Percentiles rank a stretch among this genome's conserved stretches.
Conservation (phyloP, 2,797 vertebrate species). For the Erpetoichthys calabaricus region DNA sequence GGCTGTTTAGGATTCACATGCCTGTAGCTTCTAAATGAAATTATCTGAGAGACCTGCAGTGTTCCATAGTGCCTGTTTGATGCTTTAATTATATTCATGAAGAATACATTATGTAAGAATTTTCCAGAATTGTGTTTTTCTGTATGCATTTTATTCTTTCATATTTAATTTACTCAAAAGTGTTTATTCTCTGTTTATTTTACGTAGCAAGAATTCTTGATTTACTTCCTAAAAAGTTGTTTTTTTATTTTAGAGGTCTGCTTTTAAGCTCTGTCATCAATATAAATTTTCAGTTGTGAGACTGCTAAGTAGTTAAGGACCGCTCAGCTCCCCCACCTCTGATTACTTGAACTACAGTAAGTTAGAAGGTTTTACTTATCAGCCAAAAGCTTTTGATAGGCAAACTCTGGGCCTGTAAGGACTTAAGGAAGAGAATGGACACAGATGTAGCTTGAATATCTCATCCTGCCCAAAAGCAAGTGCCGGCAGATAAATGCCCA, state of each 20-base stretch:
- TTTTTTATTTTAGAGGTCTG: too few species aligned
- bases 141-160: too few species aligned
- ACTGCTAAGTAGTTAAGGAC: conserved; percentile 3
- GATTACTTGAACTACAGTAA: conserved; percentile 2
- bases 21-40: too few species aligned
- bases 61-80: too few species aligned
- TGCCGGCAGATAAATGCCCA: conserved; percentile 62
- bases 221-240: too few species aligned
- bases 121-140: too few species aligned
- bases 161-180: background rate
- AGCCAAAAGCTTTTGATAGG: conserved; percentile 26
- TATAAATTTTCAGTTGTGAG: background rate
- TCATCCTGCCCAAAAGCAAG: conserved; percentile 59
- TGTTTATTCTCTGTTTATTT: background rate
- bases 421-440: conserved; percentile 68
- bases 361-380: conserved; percentile 22
- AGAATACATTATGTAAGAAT: too few species aligned
- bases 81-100: too few species aligned
- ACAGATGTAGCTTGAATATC: conserved; percentile 63
- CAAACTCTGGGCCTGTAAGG: conserved; percentile 45
- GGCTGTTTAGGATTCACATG: background rate
- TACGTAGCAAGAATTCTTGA: too few species aligned
- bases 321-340: background rate
- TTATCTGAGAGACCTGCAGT: too few species aligned
- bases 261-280: too few species aligned